Conservation (phyloP, 2,888 invertebrate species). For the Palloptera scutellata region DNA sequence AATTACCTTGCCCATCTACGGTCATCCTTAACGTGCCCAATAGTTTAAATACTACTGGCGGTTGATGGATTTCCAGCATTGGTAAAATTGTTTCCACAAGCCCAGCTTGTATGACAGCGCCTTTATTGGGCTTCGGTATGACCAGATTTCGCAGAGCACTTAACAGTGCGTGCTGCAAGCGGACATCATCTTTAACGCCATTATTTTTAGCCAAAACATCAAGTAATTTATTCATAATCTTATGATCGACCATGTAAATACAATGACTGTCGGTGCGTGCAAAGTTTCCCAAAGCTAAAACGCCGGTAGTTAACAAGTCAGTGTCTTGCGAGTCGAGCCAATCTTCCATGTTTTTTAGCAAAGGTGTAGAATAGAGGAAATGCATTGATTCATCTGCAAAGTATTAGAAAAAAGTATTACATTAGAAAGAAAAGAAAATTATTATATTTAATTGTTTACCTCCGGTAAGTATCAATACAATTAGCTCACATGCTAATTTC, state of each 20-base stretch:
- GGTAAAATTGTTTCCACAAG: constrained; percentile 78
- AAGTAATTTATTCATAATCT: constrained; percentile 77
- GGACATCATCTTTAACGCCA: constrained; percentile 70
- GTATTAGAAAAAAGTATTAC: not conserved
- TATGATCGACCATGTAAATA: constrained; percentile 80
- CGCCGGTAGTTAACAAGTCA: constrained; percentile 82
- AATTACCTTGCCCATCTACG: constrained; percentile 75
- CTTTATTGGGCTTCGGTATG: constrained; percentile 79
- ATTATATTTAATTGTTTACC: constrained; percentile 67
- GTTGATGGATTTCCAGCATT: constrained; percentile 73
- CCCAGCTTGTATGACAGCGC: constrained; percentile 75
- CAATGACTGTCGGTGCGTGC: constrained; percentile 88
- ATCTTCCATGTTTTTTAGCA: constrained; percentile 74
- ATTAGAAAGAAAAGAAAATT: not conserved
- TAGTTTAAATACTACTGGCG: constrained; percentile 85
- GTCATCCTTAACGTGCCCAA: constrained; percentile 86
- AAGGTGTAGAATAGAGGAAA: constrained; percentile 76
- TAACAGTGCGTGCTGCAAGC: constrained; percentile 65
- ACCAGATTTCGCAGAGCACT: constrained; percentile 82
- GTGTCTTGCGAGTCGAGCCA: constrained; percentile 81
- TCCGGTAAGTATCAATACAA: constrained; percentile 84
- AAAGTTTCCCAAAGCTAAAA: constrained; percentile 88
- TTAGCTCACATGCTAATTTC: constrained; percentile 86
- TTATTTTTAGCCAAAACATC: constrained; percentile 68
- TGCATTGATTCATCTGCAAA: constrained; percentile 87